Evolutionary conservation across 2,797 vertebrate species (phyloP), one percentile per base, ranked within the genome.

Genomic region (Typhlichthys eigenmanni): DNA sequence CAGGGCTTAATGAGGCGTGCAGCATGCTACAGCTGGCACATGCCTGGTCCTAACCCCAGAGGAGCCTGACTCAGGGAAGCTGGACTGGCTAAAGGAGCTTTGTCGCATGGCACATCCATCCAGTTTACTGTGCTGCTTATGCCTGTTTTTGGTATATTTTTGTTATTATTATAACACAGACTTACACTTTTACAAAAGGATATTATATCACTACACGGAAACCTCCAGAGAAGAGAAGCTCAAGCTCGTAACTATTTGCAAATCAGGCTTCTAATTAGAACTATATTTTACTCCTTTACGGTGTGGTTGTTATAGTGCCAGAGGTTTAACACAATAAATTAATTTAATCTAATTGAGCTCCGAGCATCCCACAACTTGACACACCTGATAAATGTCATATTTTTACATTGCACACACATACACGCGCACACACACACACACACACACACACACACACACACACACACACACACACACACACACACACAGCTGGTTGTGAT

Each of bases 1-100:
- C 74, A 68, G 53, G 56, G 47, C 11, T 58, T 78, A 83, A 81
- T 75, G 76, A 83, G 70, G 64, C 66, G 34, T 70, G 34, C 58
- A 57, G 11, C 65, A 71, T 72, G 32, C 57, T 58, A 61, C 74
- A 75, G 67, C 83, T 84, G 81, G 71, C 68, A 58, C 47, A 54
- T 56, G 66, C 45, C 46, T 2, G 2, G 52, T 57, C 55, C 74
- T 58, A 62, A 49, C 62, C 58, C 19, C 19, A 13, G 61, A 55
- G 11, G 53, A 72, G 67, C 62, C 70, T 60, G 60, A 79, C 57
- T 73, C 60, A 32, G 57, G 58, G 71, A 48, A 57, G 53, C 55
- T 55, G 57, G 58, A 62, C 65, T 48, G 52, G 56, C 55, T 55
- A 11, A 63, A 14, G 13, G 60, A 32, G 6, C 51, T 70, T 34